A percentile compares a stretch with the other conserved stretches of the same genome.
Evolutionary conservation across 2,888 invertebrate species (phyloP).

Genomic region (Ochlodes sylvanus): DNA sequence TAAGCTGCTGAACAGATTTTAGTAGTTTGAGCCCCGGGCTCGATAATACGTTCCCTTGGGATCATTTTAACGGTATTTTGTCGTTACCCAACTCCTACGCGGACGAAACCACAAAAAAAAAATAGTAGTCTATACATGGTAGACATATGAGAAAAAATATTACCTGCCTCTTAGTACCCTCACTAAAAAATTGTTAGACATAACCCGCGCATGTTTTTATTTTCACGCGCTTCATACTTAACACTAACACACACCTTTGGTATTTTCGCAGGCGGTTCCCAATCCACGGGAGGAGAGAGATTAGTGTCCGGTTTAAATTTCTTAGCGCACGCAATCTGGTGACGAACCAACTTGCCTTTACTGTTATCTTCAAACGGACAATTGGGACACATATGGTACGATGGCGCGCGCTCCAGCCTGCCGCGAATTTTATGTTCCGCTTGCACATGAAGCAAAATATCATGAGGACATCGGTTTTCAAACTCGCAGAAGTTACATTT

Average conservation of each 20-base stretch:
- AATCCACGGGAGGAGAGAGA: conserved; percentile 93
- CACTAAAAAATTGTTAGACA: no score
- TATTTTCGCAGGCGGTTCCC: conserved; percentile 97
- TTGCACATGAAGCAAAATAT: conserved; percentile 96
- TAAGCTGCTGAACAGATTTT: no score
- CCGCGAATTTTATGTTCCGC: conserved; percentile 94
- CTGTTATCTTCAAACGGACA: conserved; percentile 98
- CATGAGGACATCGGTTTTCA: conserved; percentile 93
- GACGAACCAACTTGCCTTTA: conserved; percentile 95
- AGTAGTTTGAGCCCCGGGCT: no score
- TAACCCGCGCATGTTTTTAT: no score
- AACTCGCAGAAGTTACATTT: conserved; percentile 94
- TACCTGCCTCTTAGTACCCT: no score
- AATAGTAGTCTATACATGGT: no score
- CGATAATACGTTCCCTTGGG: no score
- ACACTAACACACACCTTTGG: conserved; percentile 85
- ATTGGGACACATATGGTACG: conserved; percentile 96
- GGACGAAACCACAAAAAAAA: no score
- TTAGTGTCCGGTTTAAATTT: conserved; percentile 95
- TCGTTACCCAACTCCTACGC: no score
- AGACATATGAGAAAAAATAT: no score
- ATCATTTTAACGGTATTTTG: no score
- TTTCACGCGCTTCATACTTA: neutral
- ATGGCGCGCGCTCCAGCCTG: conserved; percentile 92
- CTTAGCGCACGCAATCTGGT: conserved; percentile 94